phyloP scores from a whole-genome alignment of 2,888 invertebrate species.

The Timema podura region DNA sequence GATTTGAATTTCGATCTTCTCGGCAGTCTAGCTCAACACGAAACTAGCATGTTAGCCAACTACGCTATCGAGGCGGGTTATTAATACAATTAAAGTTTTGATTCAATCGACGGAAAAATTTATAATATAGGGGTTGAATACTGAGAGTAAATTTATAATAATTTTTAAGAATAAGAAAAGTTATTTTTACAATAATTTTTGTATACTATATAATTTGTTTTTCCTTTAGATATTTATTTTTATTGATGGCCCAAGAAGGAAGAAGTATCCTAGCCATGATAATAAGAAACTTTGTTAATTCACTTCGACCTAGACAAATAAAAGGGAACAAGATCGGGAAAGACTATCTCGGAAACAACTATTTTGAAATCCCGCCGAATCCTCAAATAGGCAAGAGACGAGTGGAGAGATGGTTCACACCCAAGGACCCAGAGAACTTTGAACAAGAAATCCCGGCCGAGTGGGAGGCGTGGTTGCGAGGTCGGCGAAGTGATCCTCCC shows the following conservation, averaged over 20 bases:
- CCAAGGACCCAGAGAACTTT: constrained; percentile 59
- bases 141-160: no score
- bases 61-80: no score
- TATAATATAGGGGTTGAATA: no score
- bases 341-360: constrained; percentile 78
- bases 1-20: no score
- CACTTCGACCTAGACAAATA: constrained; percentile 53
- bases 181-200: no score
- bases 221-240: background rate
- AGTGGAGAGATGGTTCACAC: constrained; percentile 68
- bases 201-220: no score
- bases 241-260: constrained; percentile 27
- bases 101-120: no score
- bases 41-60: no score
- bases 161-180: no score
- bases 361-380: constrained; percentile 71
- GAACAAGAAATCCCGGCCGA: constrained; percentile 75
- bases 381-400: constrained; percentile 61
- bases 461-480: constrained; percentile 85
- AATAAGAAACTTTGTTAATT: constrained; percentile 59
- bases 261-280: constrained; percentile 44
- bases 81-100: no score
- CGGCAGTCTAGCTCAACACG: no score
- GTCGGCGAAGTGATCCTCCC: constrained; percentile 62
- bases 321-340: constrained; percentile 59